Evolutionary conservation across 2,888 invertebrate genomes (phyloP).

Genomic region (Zaprionus lineosus): DNA sequence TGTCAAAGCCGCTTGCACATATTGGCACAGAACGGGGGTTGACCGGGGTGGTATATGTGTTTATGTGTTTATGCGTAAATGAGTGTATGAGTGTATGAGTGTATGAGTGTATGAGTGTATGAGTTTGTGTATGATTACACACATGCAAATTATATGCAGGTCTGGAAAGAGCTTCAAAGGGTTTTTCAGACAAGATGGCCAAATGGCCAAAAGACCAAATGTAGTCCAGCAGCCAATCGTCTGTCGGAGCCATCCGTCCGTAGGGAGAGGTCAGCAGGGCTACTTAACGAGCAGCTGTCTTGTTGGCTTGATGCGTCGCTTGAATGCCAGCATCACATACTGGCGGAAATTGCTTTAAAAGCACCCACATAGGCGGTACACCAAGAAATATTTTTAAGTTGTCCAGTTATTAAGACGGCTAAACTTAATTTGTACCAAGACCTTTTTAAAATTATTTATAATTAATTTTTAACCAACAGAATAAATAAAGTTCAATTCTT

Average conservation of each 20-base stretch:
- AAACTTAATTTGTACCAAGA: too few relatives aligned
- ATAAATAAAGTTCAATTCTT: too few relatives aligned
- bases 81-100: background rate
- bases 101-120: background rate
- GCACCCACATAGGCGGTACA: too few relatives aligned
- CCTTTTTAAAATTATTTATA: too few relatives aligned
- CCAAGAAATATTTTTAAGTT: too few relatives aligned
- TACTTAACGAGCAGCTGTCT: conserved; percentile 18
- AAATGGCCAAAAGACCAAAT: conserved; percentile 1
- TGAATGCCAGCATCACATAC: conserved; percentile 40
- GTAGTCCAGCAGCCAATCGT: conserved; percentile 5
- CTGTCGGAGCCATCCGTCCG: background rate
- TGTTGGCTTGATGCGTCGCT: conserved; percentile 35
- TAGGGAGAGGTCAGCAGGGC: background rate
- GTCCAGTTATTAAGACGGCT: too few relatives aligned
- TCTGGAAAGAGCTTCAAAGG: conserved; percentile 44
- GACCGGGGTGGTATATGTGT: background rate
- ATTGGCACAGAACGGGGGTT: conserved; percentile 15
- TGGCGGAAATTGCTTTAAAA: conserved; percentile 71
- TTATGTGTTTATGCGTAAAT: too few relatives aligned
- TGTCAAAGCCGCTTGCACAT: conserved; percentile 35
- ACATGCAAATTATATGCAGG: conserved; percentile 46
- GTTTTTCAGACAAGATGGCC: conserved; percentile 25
- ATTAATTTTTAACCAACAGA: too few relatives aligned
- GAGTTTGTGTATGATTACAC: conserved; percentile 17